Base-by-base conservation (phyloP, 2,113 vertebrate genomes). In the Callipepla californica region DNA sequence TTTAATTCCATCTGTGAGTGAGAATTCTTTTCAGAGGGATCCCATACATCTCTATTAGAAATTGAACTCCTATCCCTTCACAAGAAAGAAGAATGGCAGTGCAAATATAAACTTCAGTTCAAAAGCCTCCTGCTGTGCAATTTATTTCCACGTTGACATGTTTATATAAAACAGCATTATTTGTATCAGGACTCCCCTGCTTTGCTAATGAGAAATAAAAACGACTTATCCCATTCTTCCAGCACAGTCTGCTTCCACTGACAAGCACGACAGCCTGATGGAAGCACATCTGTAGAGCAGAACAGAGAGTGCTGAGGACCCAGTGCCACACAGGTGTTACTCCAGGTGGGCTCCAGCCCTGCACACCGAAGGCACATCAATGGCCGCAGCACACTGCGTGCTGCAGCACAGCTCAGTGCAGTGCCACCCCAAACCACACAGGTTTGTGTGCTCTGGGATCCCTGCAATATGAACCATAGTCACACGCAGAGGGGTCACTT, bases 401-500 rank as follows among this genome's bases (percentile, higher is more conserved):
- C 19, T 38, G 62, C 62, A 32, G 22, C 38, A 34, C n/a, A 13
- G 0, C 51, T 44, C 32, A 59, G n/a, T 53, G 65, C 5, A 44
- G 44, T 34, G 38, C 79, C 48, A 51, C 6, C 28, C 76, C 42
- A 50, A 82, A 9, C 34, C 11, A 83, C 32, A 6, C 7, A 10
- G 40, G 48, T 45, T 26, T 16, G 34, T 8, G 53, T 14, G 40
- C 44, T 83, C 78, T 7, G 21, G 36, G n/a, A 48, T 40, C 21
- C 19, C 25, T 38, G 30, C 22, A 32, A 5, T 3, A 14, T 25
- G 45, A 85, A 13, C 4, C 21, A n/a, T 11, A 47, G 69, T 0
- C 1, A 5, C 1, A 21, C 0, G 2, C 0, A 81, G 7, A 8
- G 0, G 23, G 75, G 21, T 57, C 69, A 51, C 34, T 34, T 34